A percentile compares a stretch with the other conserved stretches of the same genome.
Evolutionary conservation across 2,113 vertebrate genomes (phyloP).

Genomic region (Circaetus cinerascens): DNA sequence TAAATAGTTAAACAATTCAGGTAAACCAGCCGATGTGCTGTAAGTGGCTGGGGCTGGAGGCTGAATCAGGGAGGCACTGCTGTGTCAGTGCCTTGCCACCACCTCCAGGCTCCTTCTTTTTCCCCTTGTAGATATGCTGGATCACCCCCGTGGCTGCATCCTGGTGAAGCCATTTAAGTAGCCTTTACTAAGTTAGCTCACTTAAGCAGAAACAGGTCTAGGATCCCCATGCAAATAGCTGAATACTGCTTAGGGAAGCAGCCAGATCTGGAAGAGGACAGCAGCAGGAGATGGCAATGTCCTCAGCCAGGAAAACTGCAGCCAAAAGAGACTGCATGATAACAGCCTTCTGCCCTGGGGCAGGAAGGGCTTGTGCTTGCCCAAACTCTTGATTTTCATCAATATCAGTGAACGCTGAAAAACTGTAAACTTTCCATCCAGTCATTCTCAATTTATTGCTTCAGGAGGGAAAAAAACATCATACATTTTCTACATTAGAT

Average conservation of each 20-base stretch:
- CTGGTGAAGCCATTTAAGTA: neutral
- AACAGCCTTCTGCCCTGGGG: neutral
- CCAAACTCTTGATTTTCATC: constrained; percentile 22
- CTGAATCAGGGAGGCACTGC: neutral
- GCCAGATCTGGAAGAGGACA: neutral
- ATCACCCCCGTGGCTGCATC: accelerated
- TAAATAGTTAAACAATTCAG: neutral
- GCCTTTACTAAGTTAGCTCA: neutral
- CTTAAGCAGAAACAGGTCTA: neutral
- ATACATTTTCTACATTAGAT: constrained; percentile 47
- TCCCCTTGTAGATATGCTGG: neutral
- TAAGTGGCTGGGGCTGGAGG: neutral
- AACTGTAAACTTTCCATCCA: constrained; percentile 33
- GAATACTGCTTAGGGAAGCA: neutral
- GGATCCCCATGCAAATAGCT: neutral
- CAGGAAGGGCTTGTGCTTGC: neutral
- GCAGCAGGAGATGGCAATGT: neutral
- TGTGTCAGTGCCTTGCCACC: neutral
- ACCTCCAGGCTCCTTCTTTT: neutral
- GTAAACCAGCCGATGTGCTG: neutral
- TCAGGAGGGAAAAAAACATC: constrained; percentile 48
- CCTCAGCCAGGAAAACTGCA: neutral
- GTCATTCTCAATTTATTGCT: constrained; percentile 41
- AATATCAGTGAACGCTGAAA: neutral
- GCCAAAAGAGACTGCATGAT: neutral